Evolutionary conservation across 1,140 invertebrate genomes (phyloP), one percentile per base, ranked within the genome.

Genomic region (Sycobia sp.): DNA sequence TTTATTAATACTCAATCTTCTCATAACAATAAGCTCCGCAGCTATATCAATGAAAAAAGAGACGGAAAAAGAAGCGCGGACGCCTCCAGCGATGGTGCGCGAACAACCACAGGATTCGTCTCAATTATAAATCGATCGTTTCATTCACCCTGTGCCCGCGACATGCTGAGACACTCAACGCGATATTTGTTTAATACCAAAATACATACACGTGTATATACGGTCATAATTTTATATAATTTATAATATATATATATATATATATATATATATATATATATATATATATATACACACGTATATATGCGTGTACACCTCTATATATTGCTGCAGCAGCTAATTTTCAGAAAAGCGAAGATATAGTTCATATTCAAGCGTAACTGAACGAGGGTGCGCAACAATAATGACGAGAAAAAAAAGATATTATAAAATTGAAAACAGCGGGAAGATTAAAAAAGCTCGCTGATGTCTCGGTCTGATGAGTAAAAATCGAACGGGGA

Each of bases 331-430:
- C 61, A 65, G 64, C 46, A 62, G 63, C 67, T 65, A 63, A 50
- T 58, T 67, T 65, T 64, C 69, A 68, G 49, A 71, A n/a, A n/a
- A 74, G 69, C 68, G 47, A 65, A 71, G 62, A 60, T 65, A 41
- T 23, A 63, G 66, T 67, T 69, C 66, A 71, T 74, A n/a, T 71
- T 66, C 41, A 71, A 73, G 68, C 71, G 62, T 60, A 71, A 63
- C 62, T 65, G 49, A 68, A 70, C 36, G 43, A 41, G 38, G 20
- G 4, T 63, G 54, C 38, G 32, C 46, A 32, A 56, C 47, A 63
- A 63, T 56, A 56, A 62, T 50, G 41, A 49, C 41, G 23, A 62
- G 56, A 56, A 41, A 29, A 56, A n/a, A n/a, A n/a, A n/a, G n/a
- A n/a, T n/a, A 62, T 49, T 63, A 56, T 43, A 43, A 63, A 54